Conservation (phyloP, 2,113 vertebrate species). For the Empidonax alnorum region DNA sequence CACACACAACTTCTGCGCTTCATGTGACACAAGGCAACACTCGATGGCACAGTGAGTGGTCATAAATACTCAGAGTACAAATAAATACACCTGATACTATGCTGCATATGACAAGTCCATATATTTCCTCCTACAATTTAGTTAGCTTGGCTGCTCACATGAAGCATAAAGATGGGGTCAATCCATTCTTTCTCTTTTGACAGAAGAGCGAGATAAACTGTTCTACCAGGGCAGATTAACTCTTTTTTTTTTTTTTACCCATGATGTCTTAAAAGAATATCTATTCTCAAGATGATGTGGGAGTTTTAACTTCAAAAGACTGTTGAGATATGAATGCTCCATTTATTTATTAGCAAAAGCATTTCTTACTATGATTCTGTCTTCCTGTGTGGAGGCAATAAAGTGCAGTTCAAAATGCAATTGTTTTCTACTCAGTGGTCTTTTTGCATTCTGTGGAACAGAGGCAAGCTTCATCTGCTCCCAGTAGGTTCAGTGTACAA, state of each 20-base stretch:
- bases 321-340: neutral
- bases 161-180: neutral
- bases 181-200: neutral
- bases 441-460: neutral
- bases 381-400: conserved; percentile 1
- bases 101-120: neutral
- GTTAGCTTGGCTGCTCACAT: neutral
- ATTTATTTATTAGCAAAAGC: neutral
- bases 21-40: neutral
- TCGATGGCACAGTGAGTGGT: neutral
- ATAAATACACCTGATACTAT: neutral
- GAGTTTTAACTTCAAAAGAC: neutral
- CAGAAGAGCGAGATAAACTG: neutral
- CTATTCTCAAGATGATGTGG: neutral
- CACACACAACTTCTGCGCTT: neutral
- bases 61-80: neutral
- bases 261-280: neutral
- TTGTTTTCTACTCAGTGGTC: neutral
- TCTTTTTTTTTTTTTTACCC: neutral
- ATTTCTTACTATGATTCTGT: conserved; percentile 2
- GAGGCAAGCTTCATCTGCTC: neutral
- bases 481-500: neutral
- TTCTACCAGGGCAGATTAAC: neutral
- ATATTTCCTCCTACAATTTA: neutral
- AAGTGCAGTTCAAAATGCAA: conserved; percentile 22